phyloP scores from a whole-genome alignment of 2,888 invertebrate genomes.

The Drosophila pullipes region DNA sequence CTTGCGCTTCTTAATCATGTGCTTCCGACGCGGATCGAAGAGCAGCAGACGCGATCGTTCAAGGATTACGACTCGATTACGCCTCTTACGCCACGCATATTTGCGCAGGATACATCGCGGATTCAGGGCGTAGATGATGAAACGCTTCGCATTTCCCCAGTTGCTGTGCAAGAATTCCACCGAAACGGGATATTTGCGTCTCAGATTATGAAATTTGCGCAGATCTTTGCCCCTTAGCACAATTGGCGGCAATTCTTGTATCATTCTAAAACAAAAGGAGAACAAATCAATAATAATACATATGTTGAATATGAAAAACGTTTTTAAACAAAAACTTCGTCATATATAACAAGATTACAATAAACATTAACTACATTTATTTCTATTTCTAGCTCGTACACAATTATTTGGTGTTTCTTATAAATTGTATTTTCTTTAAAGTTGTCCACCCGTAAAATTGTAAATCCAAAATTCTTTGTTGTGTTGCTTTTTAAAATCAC shows the following conservation, averaged over 20 bases:
- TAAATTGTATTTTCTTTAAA: neutral
- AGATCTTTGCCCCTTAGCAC: conserved; percentile 61
- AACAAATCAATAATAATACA: neutral
- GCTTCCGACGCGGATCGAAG: conserved; percentile 77
- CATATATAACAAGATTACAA: neutral
- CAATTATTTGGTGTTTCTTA: no score
- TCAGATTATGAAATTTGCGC: conserved; percentile 65
- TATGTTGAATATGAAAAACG: neutral
- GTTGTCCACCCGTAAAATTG: neutral
- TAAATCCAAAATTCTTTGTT: neutral
- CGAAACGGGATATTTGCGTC: conserved; percentile 80
- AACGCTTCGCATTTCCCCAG: conserved; percentile 75
- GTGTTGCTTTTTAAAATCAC: neutral
- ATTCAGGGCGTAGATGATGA: conserved; percentile 74
- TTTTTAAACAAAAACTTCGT: neutral
- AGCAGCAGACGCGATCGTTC: conserved; percentile 68
- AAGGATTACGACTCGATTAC: conserved; percentile 67
- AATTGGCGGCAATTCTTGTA: conserved; percentile 53
- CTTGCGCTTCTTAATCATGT: conserved; percentile 67
- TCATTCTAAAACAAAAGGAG: conserved; percentile 48
- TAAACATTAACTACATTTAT: neutral
- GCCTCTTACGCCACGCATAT: conserved; percentile 70
- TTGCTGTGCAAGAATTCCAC: conserved; percentile 71
- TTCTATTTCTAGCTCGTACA: neutral
- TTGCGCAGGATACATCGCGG: conserved; percentile 76